Conservation (phyloP, 2,113 vertebrate genomes). For the Emydocephalus ijimae region DNA sequence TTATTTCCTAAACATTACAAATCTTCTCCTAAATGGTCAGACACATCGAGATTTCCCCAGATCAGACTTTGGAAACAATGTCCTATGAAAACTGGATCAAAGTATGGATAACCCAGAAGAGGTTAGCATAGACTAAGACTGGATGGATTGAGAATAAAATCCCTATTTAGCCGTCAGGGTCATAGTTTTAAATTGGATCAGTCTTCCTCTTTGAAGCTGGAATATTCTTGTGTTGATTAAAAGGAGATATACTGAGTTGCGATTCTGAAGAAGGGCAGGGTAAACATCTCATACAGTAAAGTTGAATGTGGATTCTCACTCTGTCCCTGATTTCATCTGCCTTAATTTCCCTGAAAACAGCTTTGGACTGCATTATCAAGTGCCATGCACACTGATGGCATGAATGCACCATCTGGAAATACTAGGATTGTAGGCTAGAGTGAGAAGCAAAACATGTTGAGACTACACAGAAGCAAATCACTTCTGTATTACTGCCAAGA, state of each 20-base stretch:
- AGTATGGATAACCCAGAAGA: background rate
- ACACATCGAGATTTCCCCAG: background rate
- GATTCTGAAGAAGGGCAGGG: background rate
- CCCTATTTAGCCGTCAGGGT: background rate
- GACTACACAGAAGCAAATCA: background rate
- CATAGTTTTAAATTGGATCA: background rate
- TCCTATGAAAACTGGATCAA: background rate
- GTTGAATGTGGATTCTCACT: background rate
- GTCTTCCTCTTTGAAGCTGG: background rate
- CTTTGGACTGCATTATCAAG: background rate
- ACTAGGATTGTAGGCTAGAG: background rate
- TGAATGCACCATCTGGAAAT: background rate
- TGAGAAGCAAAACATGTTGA: background rate
- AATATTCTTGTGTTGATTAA: background rate
- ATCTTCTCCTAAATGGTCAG: background rate
- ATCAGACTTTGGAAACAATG: background rate
- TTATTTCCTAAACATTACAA: background rate
- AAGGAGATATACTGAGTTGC: no score
- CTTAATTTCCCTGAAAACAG: background rate
- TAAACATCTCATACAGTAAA: background rate
- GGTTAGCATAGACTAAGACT: background rate
- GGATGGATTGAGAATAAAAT: background rate
- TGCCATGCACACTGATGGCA: background rate
- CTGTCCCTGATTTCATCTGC: no score
- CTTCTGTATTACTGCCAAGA: background rate